Percentiles rank a stretch among this genome's conserved stretches.
Evolutionary conservation across 2,888 invertebrate genomes (phyloP).

Genomic region (Sialis fuliginosa): DNA sequence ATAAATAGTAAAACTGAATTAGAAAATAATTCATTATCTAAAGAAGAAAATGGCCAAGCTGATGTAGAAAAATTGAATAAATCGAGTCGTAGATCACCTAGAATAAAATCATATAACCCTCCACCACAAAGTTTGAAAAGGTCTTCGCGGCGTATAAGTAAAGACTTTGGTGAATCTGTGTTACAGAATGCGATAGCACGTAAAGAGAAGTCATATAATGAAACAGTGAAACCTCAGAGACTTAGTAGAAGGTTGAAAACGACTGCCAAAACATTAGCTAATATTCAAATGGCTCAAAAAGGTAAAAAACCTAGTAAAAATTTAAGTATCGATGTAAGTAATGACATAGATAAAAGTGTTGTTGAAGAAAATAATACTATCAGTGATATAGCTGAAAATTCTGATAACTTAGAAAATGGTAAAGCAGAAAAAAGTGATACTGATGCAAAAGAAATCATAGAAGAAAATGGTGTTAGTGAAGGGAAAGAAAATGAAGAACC

Average conservation of each 20-base stretch:
- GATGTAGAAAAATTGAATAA: not conserved
- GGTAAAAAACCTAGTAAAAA: conserved; percentile 12
- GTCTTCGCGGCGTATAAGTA: conserved; percentile 42
- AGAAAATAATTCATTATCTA: conserved; percentile 8
- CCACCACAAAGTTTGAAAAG: conserved; percentile 37
- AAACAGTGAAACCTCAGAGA: conserved; percentile 26
- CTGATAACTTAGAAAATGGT: conserved; percentile 16
- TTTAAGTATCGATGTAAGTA: conserved; percentile 16
- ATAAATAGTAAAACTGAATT: conserved; percentile 6
- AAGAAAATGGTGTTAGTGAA: not conserved
- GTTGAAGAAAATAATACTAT: conserved; percentile 8
- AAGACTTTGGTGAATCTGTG: conserved; percentile 41
- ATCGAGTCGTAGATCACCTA: conserved; percentile 25
- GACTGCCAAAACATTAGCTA: conserved; percentile 46
- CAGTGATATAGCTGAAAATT: conserved; percentile 10
- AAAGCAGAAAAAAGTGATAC: conserved; percentile 21
- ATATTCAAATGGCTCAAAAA: conserved; percentile 37
- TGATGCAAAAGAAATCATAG: conserved; percentile 23
- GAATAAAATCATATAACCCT: conserved; percentile 17
- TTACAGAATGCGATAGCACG: conserved; percentile 53
- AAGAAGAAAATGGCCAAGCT: conserved; percentile 5
- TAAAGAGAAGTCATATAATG: conserved; percentile 51
- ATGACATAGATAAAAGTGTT: conserved; percentile 2
- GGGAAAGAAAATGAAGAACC: not conserved
- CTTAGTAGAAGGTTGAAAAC: conserved; percentile 42